Conservation (phyloP, 1,140 invertebrate species). For the Drosophila orena region DNA sequence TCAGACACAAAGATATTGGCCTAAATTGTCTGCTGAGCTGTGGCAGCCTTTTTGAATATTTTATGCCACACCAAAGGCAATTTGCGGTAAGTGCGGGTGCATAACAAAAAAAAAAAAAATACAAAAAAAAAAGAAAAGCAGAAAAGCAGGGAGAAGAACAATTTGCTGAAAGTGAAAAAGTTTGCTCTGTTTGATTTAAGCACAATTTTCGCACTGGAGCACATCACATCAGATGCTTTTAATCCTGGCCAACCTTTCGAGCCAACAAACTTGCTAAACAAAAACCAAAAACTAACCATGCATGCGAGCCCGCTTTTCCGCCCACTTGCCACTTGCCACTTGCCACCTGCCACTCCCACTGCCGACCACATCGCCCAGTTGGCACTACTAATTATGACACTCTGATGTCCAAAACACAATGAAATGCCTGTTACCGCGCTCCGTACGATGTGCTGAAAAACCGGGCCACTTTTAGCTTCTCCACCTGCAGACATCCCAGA, state of each 20-base stretch:
- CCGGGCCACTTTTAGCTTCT: slow-evolving; percentile 16
- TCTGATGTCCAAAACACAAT: slow-evolving; percentile 44
- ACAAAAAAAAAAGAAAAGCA: too few relatives aligned
- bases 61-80: slow-evolving; percentile 8
- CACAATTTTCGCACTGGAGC: slow-evolving; percentile 22
- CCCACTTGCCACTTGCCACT: background rate
- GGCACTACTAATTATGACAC: slow-evolving; percentile 74
- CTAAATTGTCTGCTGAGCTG: background rate
- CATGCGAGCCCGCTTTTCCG: slow-evolving; percentile 4
- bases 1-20: background rate
- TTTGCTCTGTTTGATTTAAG: slow-evolving; percentile 25
- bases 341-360: background rate
- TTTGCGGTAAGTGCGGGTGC: slow-evolving; percentile 7
- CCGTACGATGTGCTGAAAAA: background rate
- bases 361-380: slow-evolving; percentile 16
- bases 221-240: slow-evolving; percentile 4
- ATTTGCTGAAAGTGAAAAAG: slow-evolving; percentile 17
- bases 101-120: too few relatives aligned
- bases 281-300: slow-evolving; percentile 25
- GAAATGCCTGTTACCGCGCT: slow-evolving; percentile 41
- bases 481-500: too few relatives aligned
- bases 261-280: slow-evolving; percentile 17
- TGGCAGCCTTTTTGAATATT: slow-evolving; percentile 2
- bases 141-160: slow-evolving; percentile 2
- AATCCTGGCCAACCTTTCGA: slow-evolving; percentile 4